Percentiles rank a stretch among this genome's conserved stretches.
Evolutionary conservation across 53 echinoderm and acorn worm species (phyloP).

Genomic region (Actinopyga echinites): DNA sequence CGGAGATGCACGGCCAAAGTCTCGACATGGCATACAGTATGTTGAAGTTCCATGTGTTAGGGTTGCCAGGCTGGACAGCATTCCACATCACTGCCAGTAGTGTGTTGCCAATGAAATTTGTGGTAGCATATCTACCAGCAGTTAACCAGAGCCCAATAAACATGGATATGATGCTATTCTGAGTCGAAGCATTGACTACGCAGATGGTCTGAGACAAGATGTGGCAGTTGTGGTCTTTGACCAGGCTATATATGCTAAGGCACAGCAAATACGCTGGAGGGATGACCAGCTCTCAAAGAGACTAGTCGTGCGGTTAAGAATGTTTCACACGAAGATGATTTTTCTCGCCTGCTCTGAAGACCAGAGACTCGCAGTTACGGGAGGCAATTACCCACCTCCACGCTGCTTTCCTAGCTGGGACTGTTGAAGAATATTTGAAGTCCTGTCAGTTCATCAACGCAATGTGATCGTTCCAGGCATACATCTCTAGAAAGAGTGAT

Average conservation of each 20-base stretch:
- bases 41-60: neutral
- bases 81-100: neutral
- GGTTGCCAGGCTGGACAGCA: constrained; percentile 44
- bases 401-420: neutral
- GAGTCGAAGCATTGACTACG: neutral
- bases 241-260: constrained; percentile 53
- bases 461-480: neutral
- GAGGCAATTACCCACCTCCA: neutral
- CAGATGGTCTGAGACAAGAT: too few relatives aligned
- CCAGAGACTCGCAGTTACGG: neutral
- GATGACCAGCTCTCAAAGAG: neutral
- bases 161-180: neutral
- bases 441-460: neutral
- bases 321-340: constrained; percentile 47
- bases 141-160: constrained; percentile 27
- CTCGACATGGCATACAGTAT: constrained; percentile 31
- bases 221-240: constrained; percentile 44
- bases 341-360: constrained; percentile 22
- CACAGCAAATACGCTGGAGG: constrained; percentile 46
- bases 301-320: constrained; percentile 31
- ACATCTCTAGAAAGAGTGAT: neutral
- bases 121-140: constrained; percentile 16
- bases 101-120: neutral
- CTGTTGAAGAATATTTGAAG: neutral
- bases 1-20: neutral